Base-by-base conservation (phyloP, 2,888 invertebrate species). In the Eumacrocentrus americanus region DNA sequence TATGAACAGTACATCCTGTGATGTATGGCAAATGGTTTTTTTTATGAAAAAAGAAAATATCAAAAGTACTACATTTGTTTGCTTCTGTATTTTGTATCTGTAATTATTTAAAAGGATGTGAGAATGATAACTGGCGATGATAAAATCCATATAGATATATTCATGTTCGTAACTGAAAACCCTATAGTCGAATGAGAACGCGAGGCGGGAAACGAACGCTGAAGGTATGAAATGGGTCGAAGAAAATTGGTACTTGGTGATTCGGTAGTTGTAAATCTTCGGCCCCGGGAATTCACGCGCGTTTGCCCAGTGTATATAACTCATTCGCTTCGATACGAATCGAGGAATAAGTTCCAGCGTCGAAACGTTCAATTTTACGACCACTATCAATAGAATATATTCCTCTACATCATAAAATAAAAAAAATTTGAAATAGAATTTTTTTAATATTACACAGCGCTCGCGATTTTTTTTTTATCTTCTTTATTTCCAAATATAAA, bases 231-330 rank as follows among this genome's bases (percentile, higher is more conserved):
- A 54, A 54, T 54, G 42, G 54, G 42, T 54, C 20, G 34, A 54
- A 42, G 54, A 54, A 54, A 54, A 54, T 54, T 54, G 54, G 54
- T 54, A 54, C 54, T 54, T 54, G 54, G 42, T 34, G 54, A 54
- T 54, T 54, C 54, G 29, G 44, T 22, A 44, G 54, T 54, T 54
- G 29, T 54, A 54, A 54, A 54, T 54, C 44, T 54, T 34, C 34
- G 16, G 29, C 29, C 54, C 11, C 14, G 34, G 42, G 42, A 34
- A 46, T 23, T 54, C 54, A 18, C 42, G 42, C 42, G 44, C 29
- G 54, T 44, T 44, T 44, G 44, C 34, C 29, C 44, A 29, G 34
- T 44, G 34, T 42, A 34, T 44, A 44, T 54, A 54, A 54, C 20
- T 54, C 54, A 42, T 54, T 42, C 44, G 14, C 25, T 34, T 25